Evolutionary conservation across 2,888 invertebrate genomes (phyloP), one percentile per base, ranked within the genome.

Genomic region (Drosophila prolongata): DNA sequence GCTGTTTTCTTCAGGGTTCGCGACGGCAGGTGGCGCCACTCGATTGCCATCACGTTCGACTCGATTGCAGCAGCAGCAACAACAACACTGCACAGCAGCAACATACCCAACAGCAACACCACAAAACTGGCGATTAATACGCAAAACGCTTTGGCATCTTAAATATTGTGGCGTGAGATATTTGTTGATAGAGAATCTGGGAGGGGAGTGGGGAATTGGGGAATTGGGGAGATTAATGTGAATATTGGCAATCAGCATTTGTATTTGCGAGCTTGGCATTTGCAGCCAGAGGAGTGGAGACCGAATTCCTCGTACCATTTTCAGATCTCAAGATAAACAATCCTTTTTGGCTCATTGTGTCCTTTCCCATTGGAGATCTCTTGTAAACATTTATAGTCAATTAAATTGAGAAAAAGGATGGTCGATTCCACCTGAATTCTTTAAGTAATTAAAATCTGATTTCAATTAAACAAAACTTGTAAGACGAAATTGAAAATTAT

Each of bases 71-170:
- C 61, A 35, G 40, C 58, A n/a, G n/a, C n/a, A n/a, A n/a, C n/a
- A 58, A 16, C 46, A 57, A 37, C 34, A 52, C 27, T 13, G 16
- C 27, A 40, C 37, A 44, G 50, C 66, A 57, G 46, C 47, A 27
- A 11, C 57, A 59, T 49, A 34, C 14, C 34, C 49, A 49, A 49
- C 49, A 47, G 44, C 44, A 44, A 24, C 44, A 44, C 44, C 6
- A 5, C 47, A 14, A 8, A 30, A 30, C 72, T 70, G 71, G 79
- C 87, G 89, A 85, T 87, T 89, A 87, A 87, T 87, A 89, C 87
- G 80, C 87, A 85, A 87, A 85, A 89, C 87, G 79, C 85, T 87
- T 87, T 87, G 89, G 87, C 82, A 87, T 87, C 87, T 87, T 80
- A 85, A 86, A 86, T 77, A 88, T 88, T 88, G 80, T 88, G 88